phyloP scores from a whole-genome alignment of 2,888 invertebrate species.

The Crematogaster levior region DNA sequence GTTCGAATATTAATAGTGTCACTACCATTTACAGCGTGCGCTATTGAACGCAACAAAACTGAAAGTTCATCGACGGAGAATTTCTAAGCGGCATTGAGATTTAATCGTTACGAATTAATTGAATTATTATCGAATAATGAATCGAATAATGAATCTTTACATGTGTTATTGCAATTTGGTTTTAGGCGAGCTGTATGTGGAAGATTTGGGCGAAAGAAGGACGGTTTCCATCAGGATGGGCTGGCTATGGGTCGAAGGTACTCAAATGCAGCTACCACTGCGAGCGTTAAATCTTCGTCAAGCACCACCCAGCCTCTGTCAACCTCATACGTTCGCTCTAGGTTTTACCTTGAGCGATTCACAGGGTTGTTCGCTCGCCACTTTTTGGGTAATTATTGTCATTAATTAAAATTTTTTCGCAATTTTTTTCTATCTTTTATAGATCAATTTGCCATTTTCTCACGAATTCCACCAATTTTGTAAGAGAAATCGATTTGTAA shows the following conservation, averaged over 20 bases:
- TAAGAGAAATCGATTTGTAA: conserved; percentile 2
- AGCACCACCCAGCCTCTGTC: conserved; percentile 81
- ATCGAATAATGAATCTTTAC: conserved; percentile 55
- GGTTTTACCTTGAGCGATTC: conserved; percentile 84
- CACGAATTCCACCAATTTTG: neutral
- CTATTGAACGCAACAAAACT: conserved; percentile 9
- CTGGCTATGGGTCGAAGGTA: conserved; percentile 84
- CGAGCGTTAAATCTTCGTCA: conserved; percentile 84
- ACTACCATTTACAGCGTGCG: conserved; percentile 15
- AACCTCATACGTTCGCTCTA: conserved; percentile 82
- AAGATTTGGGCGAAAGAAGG: conserved; percentile 82
- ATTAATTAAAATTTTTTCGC: neutral
- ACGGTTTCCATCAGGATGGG: conserved; percentile 84
- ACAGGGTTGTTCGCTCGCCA: conserved; percentile 80
- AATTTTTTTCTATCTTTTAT: neutral
- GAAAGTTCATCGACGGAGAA: conserved; percentile 37
- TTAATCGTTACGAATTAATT: conserved; percentile 1
- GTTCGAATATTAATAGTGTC: conserved; percentile 35
- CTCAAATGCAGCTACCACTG: conserved; percentile 82
- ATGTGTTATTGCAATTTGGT: conserved; percentile 21
- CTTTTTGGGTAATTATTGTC: conserved; percentile 82
- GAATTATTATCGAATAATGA: conserved; percentile 28
- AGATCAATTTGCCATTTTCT: neutral
- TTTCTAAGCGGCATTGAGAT: neutral
- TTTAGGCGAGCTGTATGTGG: conserved; percentile 84